Base-by-base conservation (phyloP, 2,113 vertebrate genomes). In the Cebus imitator region DNA sequence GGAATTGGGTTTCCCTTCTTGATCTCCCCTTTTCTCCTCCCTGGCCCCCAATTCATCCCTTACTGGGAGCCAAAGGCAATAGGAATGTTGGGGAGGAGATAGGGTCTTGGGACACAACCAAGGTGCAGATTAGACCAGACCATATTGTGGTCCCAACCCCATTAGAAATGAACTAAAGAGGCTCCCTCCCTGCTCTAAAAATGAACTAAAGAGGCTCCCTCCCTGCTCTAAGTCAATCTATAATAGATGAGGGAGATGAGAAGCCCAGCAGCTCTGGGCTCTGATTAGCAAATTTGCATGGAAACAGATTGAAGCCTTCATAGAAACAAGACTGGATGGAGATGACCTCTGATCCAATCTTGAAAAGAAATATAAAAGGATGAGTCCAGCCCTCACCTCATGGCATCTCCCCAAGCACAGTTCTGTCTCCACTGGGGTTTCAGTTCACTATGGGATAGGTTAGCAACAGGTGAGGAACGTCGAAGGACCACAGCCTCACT, bases 51-150 rank as follows among this genome's bases (percentile, higher is more conserved):
- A 78, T 85, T 55, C 52, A 68, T 50, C 86, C 61, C 85, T 86
- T 79, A 82, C n/a, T 25, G 52, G 78, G 78, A 86, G 72, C 20
- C 10, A 57, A 88, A 88, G 90, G 78, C 79, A 91, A 93, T 79
- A 88, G 64, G 57, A 73, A 96, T 91, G 61, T 70, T 84, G 92
- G 75, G 73, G 87, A 84, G 64, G 48, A 88, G 73, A 52, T 6
- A 18, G 43, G 72, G 35, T 91, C 94, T 78, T 58, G 68, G 94
- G 96, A 93, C 86, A 87, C 80, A 95, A 88, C 73, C 97, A 87
- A 97, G 94, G 96, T 68, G 92, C 66, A 90, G 87, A 73, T 68
- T 90, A 88, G 93, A 79, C 72, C 88, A 90, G 89, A 78, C 75
- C 73, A 20, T 27, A 50, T 8, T 12, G 57, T 25, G 0, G 76